Evolutionary conservation across 1,140 invertebrate species (phyloP).

Genomic region (Calephelis nemesis): DNA sequence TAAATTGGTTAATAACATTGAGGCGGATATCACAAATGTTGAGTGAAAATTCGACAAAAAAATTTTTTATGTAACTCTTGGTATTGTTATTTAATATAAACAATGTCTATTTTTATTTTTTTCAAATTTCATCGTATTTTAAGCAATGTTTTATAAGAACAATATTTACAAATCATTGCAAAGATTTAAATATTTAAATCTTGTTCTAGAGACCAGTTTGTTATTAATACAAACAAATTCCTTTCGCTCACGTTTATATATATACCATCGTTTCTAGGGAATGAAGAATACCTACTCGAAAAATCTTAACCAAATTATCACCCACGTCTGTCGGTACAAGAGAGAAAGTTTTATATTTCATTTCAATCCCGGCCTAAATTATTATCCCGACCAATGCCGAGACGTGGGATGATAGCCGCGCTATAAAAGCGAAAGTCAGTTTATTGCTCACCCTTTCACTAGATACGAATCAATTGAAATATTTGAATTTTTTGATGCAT

Average conservation of each 20-base stretch:
- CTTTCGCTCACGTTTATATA: neutral
- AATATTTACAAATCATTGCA: no score
- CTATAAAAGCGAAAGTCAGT: constrained; percentile 13
- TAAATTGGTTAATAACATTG: no score
- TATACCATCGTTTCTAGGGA: neutral
- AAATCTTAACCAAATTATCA: neutral
- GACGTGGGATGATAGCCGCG: neutral
- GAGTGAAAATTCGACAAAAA: no score
- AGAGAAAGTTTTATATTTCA: constrained; percentile 8
- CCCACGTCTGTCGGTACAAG: neutral
- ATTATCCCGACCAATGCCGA: neutral
- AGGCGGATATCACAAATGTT: no score
- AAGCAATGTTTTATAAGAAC: no score
- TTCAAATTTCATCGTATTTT: no score
- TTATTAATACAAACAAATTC: no score
- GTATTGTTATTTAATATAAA: no score
- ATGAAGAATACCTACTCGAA: neutral
- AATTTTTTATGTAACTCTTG: no score
- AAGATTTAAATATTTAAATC: no score
- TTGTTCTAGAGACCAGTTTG: no score
- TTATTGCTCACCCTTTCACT: constrained; percentile 10
- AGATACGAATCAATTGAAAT: neutral
- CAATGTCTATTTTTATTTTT: no score
- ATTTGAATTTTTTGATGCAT: neutral
- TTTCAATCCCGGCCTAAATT: neutral